These are phyloP conservation scores for Petromus typicus DNA, from an alignment of 2,113 vertebrate species.

Conservation along the genomic window DNA sequence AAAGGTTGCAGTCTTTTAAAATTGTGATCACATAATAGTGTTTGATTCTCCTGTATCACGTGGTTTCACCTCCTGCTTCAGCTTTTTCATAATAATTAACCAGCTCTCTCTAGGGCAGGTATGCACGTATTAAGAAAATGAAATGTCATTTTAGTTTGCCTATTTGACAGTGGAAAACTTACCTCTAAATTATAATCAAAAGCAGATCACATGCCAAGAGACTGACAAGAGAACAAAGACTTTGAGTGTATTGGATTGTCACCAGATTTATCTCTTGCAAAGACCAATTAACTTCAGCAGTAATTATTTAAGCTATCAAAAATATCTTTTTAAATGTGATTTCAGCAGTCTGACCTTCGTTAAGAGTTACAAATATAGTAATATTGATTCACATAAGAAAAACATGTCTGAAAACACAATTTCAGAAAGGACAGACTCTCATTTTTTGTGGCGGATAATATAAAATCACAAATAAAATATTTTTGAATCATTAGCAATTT, in stretches of 20 bases:
- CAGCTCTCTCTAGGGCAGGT: conserved; percentile 26
- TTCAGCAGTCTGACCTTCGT: background rate
- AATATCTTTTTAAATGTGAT: conserved; percentile 16
- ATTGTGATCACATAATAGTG: background rate
- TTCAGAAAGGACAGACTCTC: background rate
- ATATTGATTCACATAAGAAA: background rate
- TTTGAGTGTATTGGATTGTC: conserved; percentile 49
- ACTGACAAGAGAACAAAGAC: conserved; percentile 65
- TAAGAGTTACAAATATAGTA: background rate
- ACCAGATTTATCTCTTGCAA: conserved; percentile 51
- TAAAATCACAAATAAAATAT: conserved; percentile 37
- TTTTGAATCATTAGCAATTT: conserved; percentile 4
- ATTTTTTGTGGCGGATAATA: background rate
- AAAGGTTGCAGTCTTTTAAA: conserved; percentile 2
- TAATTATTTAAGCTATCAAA: conserved; percentile 68
- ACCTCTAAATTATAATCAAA: conserved; percentile 67
- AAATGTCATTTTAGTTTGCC: conserved; percentile 46
- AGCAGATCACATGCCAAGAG: conserved; percentile 32
- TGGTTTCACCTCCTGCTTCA: conserved; percentile 39
- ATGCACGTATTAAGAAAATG: conserved; percentile 57
- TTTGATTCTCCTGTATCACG: conserved; percentile 58
- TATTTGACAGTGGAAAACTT: conserved; percentile 70
- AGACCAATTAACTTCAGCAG: conserved; percentile 70
- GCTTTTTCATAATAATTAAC: conserved; percentile 65
- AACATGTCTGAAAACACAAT: background rate